Evolutionary conservation across 2,797 vertebrate genomes (phyloP), one percentile per base, ranked within the genome.

Genomic region (Micrastur ruficollis): DNA sequence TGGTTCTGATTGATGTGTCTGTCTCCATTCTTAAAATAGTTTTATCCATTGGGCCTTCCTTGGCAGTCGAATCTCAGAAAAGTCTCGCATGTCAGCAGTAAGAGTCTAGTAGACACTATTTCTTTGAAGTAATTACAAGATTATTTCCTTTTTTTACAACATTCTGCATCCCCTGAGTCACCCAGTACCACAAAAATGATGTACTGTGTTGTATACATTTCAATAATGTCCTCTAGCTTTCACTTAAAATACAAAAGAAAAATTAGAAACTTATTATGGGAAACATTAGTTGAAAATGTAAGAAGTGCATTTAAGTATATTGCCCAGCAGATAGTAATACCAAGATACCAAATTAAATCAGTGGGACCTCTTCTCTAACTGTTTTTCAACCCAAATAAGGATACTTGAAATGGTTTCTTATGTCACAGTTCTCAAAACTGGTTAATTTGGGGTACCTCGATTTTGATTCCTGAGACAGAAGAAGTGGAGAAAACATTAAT

Each of bases 21-120:
- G 17, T 93, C 75, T 92, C n/a, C 58, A 50, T 85, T 95, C 89
- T 85, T 94, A 91, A 92, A 94, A 88, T 82, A 89, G 49, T 83
- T 95, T 89, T 78, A 83, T 93, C 87, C 84, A 93, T 12, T 74
- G 34, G 22, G 32, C 49, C 53, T 87, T 96, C 65, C 53, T 78
- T 81, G 61, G 74, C 61, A 95, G 66, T 62, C 46, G 82, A 50
- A 59, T 68, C 49, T 68, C 67, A 78, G 88, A 73, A 82, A 89
- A 95, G 34, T 92, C 81, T 87, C 82, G 40, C 38, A 55, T 89
- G 40, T 91, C 90, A 83, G 78, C 56, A 89, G 61, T 4, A 19
- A 67, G n/a, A 91, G 23, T 71, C 56, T 59, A 50, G 38, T 68
- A 38, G 53, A 62, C 14, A 7, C 19, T 89, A 36, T 80, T 90